Evolutionary conservation across 2,888 invertebrate genomes (phyloP).

Genomic region (Apocheima hispidaria): DNA sequence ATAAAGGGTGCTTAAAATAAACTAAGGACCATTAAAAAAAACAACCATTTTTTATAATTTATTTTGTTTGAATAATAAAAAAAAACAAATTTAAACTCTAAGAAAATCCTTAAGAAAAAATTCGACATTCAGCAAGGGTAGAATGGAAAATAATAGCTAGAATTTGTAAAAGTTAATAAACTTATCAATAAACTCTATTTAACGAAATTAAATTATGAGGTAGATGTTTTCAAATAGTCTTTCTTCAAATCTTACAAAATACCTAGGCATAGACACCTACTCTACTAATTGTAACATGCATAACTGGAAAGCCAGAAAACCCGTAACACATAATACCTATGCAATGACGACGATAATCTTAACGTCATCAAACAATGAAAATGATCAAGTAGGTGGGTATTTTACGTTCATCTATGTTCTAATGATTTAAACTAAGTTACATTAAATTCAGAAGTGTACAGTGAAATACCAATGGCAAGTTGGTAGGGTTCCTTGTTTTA

Average conservation of each 20-base stretch:
- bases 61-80: constrained; percentile 81
- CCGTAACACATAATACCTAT: constrained; percentile 54
- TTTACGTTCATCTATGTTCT: constrained; percentile 15
- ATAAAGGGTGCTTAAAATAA: not conserved
- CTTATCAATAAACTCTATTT: constrained; percentile 80
- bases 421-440: not conserved
- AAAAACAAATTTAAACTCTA: constrained; percentile 81
- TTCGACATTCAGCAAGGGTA: constrained; percentile 71
- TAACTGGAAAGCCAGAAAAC: constrained; percentile 62
- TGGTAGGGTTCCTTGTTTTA: not conserved
- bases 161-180: constrained; percentile 80
- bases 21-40: constrained; percentile 40
- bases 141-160: constrained; percentile 71
- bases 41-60: constrained; percentile 64
- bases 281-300: constrained; percentile 62
- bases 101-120: constrained; percentile 72
- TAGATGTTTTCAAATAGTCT: constrained; percentile 85
- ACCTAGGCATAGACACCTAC: constrained; percentile 60
- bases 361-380: not conserved
- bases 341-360: constrained; percentile 24
- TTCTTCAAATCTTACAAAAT: constrained; percentile 72
- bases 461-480: not conserved
- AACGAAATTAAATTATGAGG: constrained; percentile 83
- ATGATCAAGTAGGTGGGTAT: constrained; percentile 10
- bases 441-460: constrained; percentile 1